Conservation (phyloP, 1,140 invertebrate species). For the Leptinotarsa defecta region DNA sequence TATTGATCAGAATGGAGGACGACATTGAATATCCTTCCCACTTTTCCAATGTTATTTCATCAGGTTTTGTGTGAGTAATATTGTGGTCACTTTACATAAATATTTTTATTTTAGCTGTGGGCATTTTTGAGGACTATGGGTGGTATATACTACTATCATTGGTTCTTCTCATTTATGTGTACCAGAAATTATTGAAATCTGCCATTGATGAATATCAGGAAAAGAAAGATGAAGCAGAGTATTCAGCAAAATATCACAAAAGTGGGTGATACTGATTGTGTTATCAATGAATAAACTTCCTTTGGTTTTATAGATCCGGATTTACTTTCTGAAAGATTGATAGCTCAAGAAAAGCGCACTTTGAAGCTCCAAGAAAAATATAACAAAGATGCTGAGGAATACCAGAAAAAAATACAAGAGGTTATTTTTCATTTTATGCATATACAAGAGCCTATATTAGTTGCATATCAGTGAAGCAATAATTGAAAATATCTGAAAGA, state of each 20-base stretch:
- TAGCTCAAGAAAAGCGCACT: conserved; percentile 51
- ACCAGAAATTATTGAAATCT: conserved; percentile 15
- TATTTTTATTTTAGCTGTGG: conserved; percentile 10
- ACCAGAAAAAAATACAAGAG: conserved; percentile 52
- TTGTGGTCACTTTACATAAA: neutral
- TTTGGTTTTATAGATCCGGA: conserved; percentile 55
- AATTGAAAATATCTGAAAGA: neutral
- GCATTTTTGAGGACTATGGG: conserved; percentile 13
- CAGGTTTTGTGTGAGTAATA: neutral
- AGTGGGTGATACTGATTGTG: conserved; percentile 45
- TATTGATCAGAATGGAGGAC: neutral
- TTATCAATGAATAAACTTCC: neutral
- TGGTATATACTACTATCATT: conserved; percentile 12
- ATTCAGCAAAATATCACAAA: conserved; percentile 58
- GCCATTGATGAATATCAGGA: conserved; percentile 33
- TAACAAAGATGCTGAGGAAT: conserved; percentile 44
- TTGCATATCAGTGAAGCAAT: neutral
- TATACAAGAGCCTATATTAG: too few species aligned
- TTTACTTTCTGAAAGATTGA: conserved; percentile 49
- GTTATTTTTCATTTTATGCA: conserved; percentile 33
- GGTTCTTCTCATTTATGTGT: neutral
- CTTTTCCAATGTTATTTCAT: conserved; percentile 11
- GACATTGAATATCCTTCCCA: conserved; percentile 8
- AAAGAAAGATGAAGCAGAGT: conserved; percentile 52
- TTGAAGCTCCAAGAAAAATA: conserved; percentile 58